Evolutionary conservation across 1,140 invertebrate species (phyloP).

Genomic region (Penaeus chinensis): DNA sequence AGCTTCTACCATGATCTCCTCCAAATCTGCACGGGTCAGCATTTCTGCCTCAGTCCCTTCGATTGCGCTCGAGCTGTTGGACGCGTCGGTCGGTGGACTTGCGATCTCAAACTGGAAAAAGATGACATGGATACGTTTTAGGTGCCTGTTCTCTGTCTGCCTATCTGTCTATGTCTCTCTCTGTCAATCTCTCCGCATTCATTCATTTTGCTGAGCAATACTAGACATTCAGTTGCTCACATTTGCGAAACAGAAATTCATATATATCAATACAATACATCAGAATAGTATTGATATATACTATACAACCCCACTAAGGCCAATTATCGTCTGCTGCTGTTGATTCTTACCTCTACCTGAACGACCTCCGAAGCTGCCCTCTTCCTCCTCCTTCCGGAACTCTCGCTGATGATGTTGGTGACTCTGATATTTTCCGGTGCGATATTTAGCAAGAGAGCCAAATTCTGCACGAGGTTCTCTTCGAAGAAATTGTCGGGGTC

Average conservation of each 20-base stretch:
- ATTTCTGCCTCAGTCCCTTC: background rate
- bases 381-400: constrained; percentile 7
- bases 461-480: constrained; percentile 37
- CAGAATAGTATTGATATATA: too few species aligned
- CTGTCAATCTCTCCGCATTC: too few species aligned
- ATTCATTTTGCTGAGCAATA: too few species aligned
- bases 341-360: constrained; percentile 2
- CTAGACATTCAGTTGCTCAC: too few species aligned
- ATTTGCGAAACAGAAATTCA: too few species aligned
- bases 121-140: background rate
- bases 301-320: background rate
- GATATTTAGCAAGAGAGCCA: constrained; percentile 43
- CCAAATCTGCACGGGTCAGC: constrained; percentile 13
- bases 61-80: background rate
- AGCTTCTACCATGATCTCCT: too few species aligned
- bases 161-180: too few species aligned
- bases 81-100: background rate
- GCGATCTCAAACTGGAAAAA: constrained; percentile 38
- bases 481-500: constrained; percentile 50
- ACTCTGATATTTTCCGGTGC: constrained; percentile 35
- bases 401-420: constrained; percentile 49
- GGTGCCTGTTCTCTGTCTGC: too few species aligned
- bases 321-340: too few species aligned
- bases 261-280: too few species aligned
- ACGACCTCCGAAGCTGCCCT: background rate